Percentiles rank a stretch among this genome's conserved stretches.
Evolutionary conservation across 1,140 invertebrate species (phyloP).

Genomic region (Lepidotrigona ventralis): DNA sequence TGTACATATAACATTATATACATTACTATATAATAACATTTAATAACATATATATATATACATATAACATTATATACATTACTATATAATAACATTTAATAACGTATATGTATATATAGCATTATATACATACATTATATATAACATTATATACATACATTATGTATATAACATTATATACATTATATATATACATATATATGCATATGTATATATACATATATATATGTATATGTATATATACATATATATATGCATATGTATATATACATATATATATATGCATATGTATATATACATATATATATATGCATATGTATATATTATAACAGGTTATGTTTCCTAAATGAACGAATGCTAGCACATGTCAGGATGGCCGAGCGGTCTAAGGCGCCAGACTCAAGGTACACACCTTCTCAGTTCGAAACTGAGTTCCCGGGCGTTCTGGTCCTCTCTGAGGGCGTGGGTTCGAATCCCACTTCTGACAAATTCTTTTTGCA

Average conservation of each 20-base stretch:
- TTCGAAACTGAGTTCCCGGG: conserved; percentile 73
- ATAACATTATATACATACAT: too few species aligned
- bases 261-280: too few species aligned
- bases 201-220: neutral
- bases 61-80: neutral
- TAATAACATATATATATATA: neutral
- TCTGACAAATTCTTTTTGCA: conserved; percentile 85
- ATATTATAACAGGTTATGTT: fast-evolving
- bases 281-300: neutral
- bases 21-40: too few species aligned
- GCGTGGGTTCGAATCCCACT: conserved; percentile 94
- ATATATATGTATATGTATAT: neutral
- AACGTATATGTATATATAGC: too few species aligned
- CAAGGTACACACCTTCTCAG: conserved; percentile 81
- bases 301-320: neutral
- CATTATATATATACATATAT: neutral
- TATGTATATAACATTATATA: too few species aligned
- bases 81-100: too few species aligned
- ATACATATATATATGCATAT: too few species aligned
- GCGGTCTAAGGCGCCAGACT: conserved; percentile 85
- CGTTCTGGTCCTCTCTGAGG: conserved; percentile 90
- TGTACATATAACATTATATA: neutral
- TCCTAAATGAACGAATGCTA: neutral
- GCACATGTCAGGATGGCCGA: conserved; percentile 82
- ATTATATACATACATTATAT: too few species aligned